These are phyloP conservation scores for Anoncus sp. DNA, from an alignment of 2,888 invertebrate genomes.

Conservation along the genomic window DNA sequence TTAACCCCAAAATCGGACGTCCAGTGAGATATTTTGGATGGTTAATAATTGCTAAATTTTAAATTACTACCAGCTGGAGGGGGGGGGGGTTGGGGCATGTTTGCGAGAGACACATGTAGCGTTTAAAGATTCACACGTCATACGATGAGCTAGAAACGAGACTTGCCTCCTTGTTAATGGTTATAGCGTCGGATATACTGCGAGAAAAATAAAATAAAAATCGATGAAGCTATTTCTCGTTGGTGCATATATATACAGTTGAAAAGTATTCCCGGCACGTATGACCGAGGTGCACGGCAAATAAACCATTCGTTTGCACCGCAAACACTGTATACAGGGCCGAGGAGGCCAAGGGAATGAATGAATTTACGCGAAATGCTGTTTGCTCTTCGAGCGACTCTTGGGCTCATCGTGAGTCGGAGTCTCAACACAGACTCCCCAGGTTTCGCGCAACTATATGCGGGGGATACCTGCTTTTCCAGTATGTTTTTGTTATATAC, in stretches of 20 bases:
- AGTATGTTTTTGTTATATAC: too few species aligned
- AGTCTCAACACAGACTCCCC: too few species aligned
- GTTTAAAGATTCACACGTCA: neutral
- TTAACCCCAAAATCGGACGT: too few species aligned
- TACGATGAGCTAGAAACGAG: neutral
- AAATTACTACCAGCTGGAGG: too few species aligned
- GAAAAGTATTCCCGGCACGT: constrained; percentile 61
- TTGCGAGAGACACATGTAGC: too few species aligned
- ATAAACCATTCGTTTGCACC: constrained; percentile 64
- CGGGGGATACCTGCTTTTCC: constrained; percentile 1
- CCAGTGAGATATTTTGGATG: too few species aligned
- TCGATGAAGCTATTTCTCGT: constrained; percentile 59
- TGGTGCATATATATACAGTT: constrained; percentile 26
- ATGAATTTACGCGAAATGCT: constrained; percentile 67
- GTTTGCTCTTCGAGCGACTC: constrained; percentile 64
- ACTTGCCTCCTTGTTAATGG: constrained; percentile 38
- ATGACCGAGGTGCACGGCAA: constrained; percentile 59
- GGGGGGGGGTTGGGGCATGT: too few species aligned
- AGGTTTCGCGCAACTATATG: too few species aligned
- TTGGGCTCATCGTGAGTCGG: too few species aligned
- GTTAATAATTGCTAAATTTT: too few species aligned
- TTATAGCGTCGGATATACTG: constrained; percentile 5
- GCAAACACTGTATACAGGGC: constrained; percentile 55
- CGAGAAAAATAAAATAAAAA: constrained; percentile 16
- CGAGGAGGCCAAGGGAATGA: constrained; percentile 53